Evolutionary conservation across 2,797 vertebrate genomes (phyloP), one percentile per base, ranked within the genome.

Genomic region (Vipera ursinii): DNA sequence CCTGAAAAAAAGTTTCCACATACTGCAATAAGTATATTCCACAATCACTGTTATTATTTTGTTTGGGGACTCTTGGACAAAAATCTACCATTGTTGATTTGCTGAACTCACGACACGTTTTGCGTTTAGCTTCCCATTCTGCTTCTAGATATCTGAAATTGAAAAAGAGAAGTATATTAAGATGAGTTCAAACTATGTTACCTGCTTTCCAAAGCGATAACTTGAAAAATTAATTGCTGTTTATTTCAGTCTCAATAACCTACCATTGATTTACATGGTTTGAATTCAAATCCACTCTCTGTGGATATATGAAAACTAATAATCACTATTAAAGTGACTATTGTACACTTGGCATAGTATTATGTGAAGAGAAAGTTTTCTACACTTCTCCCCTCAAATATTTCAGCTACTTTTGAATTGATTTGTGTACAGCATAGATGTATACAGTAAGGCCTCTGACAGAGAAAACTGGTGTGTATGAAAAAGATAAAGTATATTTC

Each of bases 31-130:
- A 97, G 95, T 99, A 99, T 17, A 99, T 98, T 57, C 99, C 99
- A 94, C 99, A 99, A 96, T 99, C 99, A 89, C 98, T 99, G 97
- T 98, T 98, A 96, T 99, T 99, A 96, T 99, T 98, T 96, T 99
- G 99, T 92, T 99, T 99, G 89, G 99, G 99, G 95, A 99, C 99
- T 94, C 97, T 97, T 93, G 99, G 99, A 95, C 98, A 98, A 0
- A 98, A 94, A 86, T 97, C 98, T 89, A 98, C 97, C 98, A 99
- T 98, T 60, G 97, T 97, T 89, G 98, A 98, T n/a, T 97, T 97
- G 95, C 92, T 98, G 94, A 99, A 99, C 88, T 98, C 98, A 82
- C 98, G 97, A 0, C 56, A 93, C 0, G 98, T 98, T 95, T 98
- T 98, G 87, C 97, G 96, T 93, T 99, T 99, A 26, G 97, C 98